Conservation (phyloP, 2,797 vertebrate genomes). For the Melanotaenia parkinsoni region DNA sequence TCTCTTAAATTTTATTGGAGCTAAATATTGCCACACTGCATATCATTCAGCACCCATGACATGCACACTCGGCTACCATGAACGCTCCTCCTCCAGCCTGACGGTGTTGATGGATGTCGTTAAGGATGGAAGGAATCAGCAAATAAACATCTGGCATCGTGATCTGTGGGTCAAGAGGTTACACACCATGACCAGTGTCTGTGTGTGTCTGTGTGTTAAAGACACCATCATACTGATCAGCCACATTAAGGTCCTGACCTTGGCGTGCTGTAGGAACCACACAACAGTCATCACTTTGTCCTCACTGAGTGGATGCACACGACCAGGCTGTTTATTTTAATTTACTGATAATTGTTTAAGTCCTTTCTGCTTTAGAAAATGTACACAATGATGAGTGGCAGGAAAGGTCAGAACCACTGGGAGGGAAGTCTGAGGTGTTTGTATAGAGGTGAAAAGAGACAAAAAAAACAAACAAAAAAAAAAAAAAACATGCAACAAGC, state of each 20-base stretch:
- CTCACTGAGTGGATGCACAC: conserved; percentile 52
- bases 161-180: conserved; percentile 68
- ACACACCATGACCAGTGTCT: conserved; percentile 56
- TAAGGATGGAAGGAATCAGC: conserved; percentile 71
- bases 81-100: conserved; percentile 41
- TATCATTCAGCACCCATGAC: conserved; percentile 55
- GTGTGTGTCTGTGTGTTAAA: conserved; percentile 47
- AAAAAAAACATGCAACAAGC: too few relatives aligned
- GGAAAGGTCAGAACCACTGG: not conserved
- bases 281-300: conserved; percentile 62
- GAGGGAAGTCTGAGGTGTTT: not conserved
- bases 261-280: conserved; percentile 48
- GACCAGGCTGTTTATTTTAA: conserved; percentile 50
- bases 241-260: conserved; percentile 65
- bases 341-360: conserved; percentile 35
- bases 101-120: conserved; percentile 80
- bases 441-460: not conserved
- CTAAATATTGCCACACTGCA: conserved; percentile 66
- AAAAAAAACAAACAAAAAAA: not conserved
- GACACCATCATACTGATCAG: conserved; percentile 58
- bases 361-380: conserved; percentile 18
- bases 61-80: conserved; percentile 32
- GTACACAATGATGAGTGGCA: conserved; percentile 28
- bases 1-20: conserved; percentile 37
- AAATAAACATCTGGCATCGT: conserved; percentile 75